A percentile compares a stretch with the other conserved stretches of the same genome.
These are phyloP conservation scores for Petrosia ficiformis DNA, from an alignment of 37 sponge, comb jelly and placozoan genomes.

Conservation along the genomic window DNA sequence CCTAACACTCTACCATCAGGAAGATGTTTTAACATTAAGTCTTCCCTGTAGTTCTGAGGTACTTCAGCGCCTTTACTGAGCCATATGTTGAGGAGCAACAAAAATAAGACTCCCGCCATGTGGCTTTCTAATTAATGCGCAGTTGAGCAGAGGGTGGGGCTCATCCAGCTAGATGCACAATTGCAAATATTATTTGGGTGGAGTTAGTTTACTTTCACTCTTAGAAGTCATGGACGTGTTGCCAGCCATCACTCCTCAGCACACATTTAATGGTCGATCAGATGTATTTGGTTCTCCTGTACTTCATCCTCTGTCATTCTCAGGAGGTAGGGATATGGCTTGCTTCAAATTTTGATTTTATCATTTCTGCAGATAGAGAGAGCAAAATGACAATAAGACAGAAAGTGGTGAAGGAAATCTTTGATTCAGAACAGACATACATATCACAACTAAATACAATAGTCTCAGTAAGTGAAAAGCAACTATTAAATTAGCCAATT, in stretches of 20 bases:
- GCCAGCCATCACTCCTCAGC: too few species aligned
- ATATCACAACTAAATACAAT: slow-evolving; percentile 63
- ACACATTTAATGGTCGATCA: too few species aligned
- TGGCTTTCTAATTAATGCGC: neutral
- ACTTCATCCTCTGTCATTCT: too few species aligned
- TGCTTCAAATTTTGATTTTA: neutral
- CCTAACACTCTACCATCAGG: slow-evolving; percentile 60
- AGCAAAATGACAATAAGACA: slow-evolving; percentile 37
- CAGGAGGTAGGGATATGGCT: too few species aligned
- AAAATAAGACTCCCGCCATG: neutral
- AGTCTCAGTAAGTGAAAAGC: slow-evolving; percentile 42
- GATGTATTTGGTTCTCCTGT: too few species aligned
- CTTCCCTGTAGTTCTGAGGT: slow-evolving; percentile 24
- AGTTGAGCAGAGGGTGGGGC: neutral
- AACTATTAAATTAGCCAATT: too few species aligned
- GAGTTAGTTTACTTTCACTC: too few species aligned
- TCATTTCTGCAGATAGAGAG: neutral
- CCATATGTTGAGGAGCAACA: neutral
- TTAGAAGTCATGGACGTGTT: too few species aligned
- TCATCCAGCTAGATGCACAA: too few species aligned
- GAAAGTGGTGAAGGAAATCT: slow-evolving; percentile 70
- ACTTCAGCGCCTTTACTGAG: neutral
- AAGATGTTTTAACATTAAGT: slow-evolving; percentile 48
- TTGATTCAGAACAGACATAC: slow-evolving; percentile 61
- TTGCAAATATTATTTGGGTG: too few species aligned